phyloP scores from a whole-genome alignment of 2,113 vertebrate genomes.

The Emydura subglobosa region DNA sequence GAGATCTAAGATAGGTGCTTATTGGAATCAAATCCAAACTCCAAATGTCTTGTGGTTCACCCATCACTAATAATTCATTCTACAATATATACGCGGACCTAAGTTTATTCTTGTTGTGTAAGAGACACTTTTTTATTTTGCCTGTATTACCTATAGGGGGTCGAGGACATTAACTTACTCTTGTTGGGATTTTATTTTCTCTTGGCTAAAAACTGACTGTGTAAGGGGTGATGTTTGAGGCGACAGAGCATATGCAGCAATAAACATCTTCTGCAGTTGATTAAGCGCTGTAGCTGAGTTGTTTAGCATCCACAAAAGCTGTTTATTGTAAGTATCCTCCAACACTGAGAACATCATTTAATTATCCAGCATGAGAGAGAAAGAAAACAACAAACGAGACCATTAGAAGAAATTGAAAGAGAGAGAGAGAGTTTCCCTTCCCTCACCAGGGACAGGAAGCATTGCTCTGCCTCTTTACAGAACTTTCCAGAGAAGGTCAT shows the following conservation, averaged over 20 bases:
- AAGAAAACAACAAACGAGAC: slow-evolving; percentile 52
- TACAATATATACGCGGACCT: slow-evolving; percentile 10
- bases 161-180: slow-evolving; percentile 66
- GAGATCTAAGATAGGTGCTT: neutral
- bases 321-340: slow-evolving; percentile 56
- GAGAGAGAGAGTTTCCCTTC: slow-evolving; percentile 53
- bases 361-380: slow-evolving; percentile 68
- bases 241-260: slow-evolving; percentile 50
- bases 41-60: slow-evolving; percentile 27
- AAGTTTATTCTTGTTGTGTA: slow-evolving; percentile 4
- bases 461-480: neutral
- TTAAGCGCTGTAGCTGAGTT: slow-evolving; percentile 52
- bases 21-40: slow-evolving; percentile 32
- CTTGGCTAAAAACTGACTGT: slow-evolving; percentile 24
- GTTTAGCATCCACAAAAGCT: slow-evolving; percentile 40
- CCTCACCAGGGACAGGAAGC: neutral
- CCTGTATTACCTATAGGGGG: slow-evolving; percentile 37
- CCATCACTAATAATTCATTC: slow-evolving; percentile 50
- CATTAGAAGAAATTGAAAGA: slow-evolving; percentile 54
- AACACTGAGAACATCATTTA: slow-evolving; percentile 65
- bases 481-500: slow-evolving; percentile 58
- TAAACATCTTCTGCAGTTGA: slow-evolving; percentile 62
- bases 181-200: slow-evolving; percentile 71
- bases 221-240: slow-evolving; percentile 56
- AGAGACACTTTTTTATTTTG: slow-evolving; percentile 7